Evolutionary conservation across 2,888 invertebrate species (phyloP).

Genomic region (Lydus trimaculatus): DNA sequence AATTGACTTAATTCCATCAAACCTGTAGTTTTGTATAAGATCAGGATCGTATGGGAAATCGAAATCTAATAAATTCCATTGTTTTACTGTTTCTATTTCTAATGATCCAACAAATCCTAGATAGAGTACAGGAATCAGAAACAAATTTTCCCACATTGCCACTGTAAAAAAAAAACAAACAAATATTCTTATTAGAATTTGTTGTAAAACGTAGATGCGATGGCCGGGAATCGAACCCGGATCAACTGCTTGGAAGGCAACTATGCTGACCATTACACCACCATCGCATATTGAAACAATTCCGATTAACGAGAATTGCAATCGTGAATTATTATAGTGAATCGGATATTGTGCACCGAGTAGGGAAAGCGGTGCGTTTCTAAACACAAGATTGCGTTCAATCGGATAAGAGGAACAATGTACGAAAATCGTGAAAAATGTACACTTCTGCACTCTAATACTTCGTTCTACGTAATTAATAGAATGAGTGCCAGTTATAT

Average conservation of each 20-base stretch:
- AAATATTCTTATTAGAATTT: background rate
- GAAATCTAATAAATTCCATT: slow-evolving; percentile 74
- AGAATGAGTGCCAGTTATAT: too few species aligned
- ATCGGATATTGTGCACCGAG: too few species aligned
- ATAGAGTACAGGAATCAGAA: slow-evolving; percentile 13
- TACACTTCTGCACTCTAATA: too few species aligned
- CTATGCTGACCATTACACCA: slow-evolving; percentile 63
- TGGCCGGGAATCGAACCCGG: slow-evolving; percentile 63
- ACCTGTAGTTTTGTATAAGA: slow-evolving; percentile 49
- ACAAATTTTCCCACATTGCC: slow-evolving; percentile 13
- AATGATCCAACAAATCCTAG: slow-evolving; percentile 51
- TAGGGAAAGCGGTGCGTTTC: too few species aligned
- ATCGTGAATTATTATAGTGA: too few species aligned
- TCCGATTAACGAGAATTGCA: too few species aligned
- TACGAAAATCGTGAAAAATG: too few species aligned
- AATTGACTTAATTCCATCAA: slow-evolving; percentile 39
- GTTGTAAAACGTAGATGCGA: slow-evolving; percentile 46
- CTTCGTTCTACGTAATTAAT: too few species aligned
- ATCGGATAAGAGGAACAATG: too few species aligned
- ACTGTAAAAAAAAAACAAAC: background rate
- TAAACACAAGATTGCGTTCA: too few species aligned
- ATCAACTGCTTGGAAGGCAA: slow-evolving; percentile 63
- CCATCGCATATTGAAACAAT: slow-evolving; percentile 55
- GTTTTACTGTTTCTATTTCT: slow-evolving; percentile 70
- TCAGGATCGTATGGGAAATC: slow-evolving; percentile 69